A percentile compares a stretch with the other conserved stretches of the same genome.
Evolutionary conservation across 1,140 invertebrate genomes (phyloP).

Genomic region (Antheraea mylitta): DNA sequence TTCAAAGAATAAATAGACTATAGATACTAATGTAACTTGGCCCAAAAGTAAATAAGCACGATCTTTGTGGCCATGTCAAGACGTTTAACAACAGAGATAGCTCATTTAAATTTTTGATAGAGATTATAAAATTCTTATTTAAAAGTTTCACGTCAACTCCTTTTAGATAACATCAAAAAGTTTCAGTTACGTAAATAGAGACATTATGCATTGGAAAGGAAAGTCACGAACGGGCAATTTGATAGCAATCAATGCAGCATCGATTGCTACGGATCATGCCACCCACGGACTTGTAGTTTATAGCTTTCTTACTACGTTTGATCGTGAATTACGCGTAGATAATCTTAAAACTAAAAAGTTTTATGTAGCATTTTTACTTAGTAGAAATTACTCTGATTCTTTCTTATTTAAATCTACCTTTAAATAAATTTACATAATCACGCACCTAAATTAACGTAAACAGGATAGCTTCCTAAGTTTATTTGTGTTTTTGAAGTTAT

Average conservation of each 20-base stretch:
- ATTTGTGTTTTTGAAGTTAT: too few relatives aligned
- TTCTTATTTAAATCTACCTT: too few relatives aligned
- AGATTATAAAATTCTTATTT: not conserved
- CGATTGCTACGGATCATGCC: constrained; percentile 28
- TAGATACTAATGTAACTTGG: too few relatives aligned
- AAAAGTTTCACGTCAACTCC: not conserved
- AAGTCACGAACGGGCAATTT: constrained; percentile 66
- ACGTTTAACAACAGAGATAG: too few relatives aligned
- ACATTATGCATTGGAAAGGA: constrained; percentile 47
- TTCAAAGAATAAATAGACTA: too few relatives aligned
- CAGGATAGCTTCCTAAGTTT: too few relatives aligned
- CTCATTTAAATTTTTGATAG: not conserved
- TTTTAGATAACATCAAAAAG: constrained; percentile 5
- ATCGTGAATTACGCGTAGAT: not conserved
- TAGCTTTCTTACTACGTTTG: not conserved
- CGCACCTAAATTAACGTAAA: too few relatives aligned
- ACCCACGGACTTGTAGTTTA: constrained; percentile 26
- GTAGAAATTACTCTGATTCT: not conserved
- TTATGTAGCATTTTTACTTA: not conserved
- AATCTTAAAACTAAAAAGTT: not conserved
- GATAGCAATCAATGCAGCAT: constrained; percentile 53
- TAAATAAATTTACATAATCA: too few relatives aligned
- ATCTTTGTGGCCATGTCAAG: too few relatives aligned
- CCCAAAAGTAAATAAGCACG: too few relatives aligned
- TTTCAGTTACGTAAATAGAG: constrained; percentile 50